Base-by-base conservation (phyloP, 2,113 vertebrate genomes). In the Trichechus manatus region DNA sequence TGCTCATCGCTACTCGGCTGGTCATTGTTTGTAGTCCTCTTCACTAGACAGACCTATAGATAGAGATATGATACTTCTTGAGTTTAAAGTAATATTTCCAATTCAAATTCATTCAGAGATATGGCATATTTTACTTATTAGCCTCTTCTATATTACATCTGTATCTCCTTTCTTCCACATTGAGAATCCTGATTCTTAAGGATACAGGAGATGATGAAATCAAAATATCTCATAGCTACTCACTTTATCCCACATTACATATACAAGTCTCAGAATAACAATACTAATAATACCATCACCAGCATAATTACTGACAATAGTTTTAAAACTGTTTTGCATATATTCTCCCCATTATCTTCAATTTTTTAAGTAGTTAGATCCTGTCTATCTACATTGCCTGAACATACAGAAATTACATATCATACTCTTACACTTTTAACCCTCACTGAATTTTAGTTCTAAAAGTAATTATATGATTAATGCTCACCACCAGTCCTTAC, bases 141-240 rank as follows among this genome's bases (percentile, higher is more conserved):
- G 66, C 59, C 39, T 93, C 90, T 90, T 15, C 75, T 42, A 56
- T 87, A 87, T 95, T 96, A 77, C 27, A 90, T 95, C 36, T 93
- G 23, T 87, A 39, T 61, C 17, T 94, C 27, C 23, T 77, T 89
- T 86, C 25, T 79, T 92, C 50, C 50, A 83, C 83, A 79, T 50
- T 88, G 42, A 92, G 63, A 91, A 63, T 92, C 42, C n/a, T 79
- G 56, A 78, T 78, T 94, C 50, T 89, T 42, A 96, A 88, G 63
- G 29, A 79, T 3, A 84, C 27, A 70, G 33, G 39, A 84, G 83
- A 78, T 44, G 31, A 92, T 92, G 14, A 84, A 91, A 92, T 87
- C n/a, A 84, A 50, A 92, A 36, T 53, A 84, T 79, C 11, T 5
- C 8, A 72, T 63, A 88, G 25, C 87, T 87, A 77, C 33, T 89